phyloP scores from a whole-genome alignment of 2,797 vertebrate genomes.

The Clarias fuscus region DNA sequence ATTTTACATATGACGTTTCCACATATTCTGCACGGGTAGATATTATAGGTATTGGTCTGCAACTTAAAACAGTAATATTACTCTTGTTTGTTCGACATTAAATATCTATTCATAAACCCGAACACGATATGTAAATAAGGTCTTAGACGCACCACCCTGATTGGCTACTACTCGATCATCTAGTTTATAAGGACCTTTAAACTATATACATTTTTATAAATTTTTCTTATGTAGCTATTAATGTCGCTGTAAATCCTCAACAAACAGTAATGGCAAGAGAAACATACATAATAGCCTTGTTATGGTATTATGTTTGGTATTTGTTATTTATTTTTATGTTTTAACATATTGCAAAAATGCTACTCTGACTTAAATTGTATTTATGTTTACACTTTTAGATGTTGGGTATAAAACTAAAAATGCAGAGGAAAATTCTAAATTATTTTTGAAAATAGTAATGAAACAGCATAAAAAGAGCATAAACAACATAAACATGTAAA shows the following conservation, averaged over 20 bases:
- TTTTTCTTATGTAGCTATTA: background rate
- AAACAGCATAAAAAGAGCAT: background rate
- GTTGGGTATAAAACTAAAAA: background rate
- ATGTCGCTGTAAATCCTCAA: background rate
- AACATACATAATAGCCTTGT: too few species aligned
- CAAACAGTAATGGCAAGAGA: too few species aligned
- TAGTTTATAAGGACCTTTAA: too few species aligned
- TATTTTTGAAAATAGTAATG: background rate
- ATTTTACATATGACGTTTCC: accelerated
- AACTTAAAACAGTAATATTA: background rate
- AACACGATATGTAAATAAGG: background rate
- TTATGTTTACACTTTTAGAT: background rate
- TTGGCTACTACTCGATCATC: background rate
- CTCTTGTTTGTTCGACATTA: background rate
- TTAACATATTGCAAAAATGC: too few species aligned
- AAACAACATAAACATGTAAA: too few species aligned
- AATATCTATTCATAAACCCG: background rate
- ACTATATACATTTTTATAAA: background rate
- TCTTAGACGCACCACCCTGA: background rate
- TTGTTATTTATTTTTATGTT: too few species aligned
- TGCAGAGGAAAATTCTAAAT: background rate
- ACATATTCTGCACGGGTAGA: accelerated
- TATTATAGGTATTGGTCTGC: accelerated
- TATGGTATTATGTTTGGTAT: too few species aligned
- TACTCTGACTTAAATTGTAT: background rate